phyloP scores from a whole-genome alignment of 2,888 invertebrate genomes.

The Drosophila phalerata region DNA sequence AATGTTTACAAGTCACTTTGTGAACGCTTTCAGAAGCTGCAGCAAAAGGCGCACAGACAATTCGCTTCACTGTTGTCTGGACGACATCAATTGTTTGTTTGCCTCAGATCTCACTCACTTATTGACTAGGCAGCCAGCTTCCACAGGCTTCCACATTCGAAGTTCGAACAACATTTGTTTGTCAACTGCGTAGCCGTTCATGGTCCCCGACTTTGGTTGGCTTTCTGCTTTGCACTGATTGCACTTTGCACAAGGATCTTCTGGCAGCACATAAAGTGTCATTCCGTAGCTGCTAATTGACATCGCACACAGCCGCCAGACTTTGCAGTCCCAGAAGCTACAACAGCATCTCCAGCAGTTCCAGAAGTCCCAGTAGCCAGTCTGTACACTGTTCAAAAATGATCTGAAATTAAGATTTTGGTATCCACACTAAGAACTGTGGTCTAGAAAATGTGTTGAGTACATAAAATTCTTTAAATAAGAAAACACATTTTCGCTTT shows the following conservation, averaged over 20 bases:
- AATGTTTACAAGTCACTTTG: conserved; percentile 81
- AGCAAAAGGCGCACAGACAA: conserved; percentile 58
- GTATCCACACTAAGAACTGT: too few species aligned
- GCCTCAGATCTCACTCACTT: conserved; percentile 57
- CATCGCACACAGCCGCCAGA: conserved; percentile 80
- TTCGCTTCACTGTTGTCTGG: conserved; percentile 73
- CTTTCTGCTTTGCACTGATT: conserved; percentile 82
- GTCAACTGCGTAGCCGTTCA: conserved; percentile 80
- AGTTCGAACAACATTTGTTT: conserved; percentile 58
- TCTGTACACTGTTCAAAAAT: too few species aligned
- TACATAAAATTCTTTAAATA: too few species aligned
- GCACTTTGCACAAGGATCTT: conserved; percentile 77
- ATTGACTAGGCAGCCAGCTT: conserved; percentile 46
- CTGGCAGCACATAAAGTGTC: conserved; percentile 83
- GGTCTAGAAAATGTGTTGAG: too few species aligned
- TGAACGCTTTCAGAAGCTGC: conserved; percentile 67
- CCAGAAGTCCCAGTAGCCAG: conserved; percentile 7
- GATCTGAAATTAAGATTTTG: too few species aligned
- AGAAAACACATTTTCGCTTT: too few species aligned
- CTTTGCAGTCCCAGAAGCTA: conserved; percentile 28
- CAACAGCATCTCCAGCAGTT: conserved; percentile 16
- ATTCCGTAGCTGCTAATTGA: conserved; percentile 86
- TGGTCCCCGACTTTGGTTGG: conserved; percentile 71
- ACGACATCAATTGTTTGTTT: conserved; percentile 78
- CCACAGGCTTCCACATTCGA: conserved; percentile 17